Conservation (phyloP, 2,797 vertebrate genomes). For the Pelodytes ibericus region DNA sequence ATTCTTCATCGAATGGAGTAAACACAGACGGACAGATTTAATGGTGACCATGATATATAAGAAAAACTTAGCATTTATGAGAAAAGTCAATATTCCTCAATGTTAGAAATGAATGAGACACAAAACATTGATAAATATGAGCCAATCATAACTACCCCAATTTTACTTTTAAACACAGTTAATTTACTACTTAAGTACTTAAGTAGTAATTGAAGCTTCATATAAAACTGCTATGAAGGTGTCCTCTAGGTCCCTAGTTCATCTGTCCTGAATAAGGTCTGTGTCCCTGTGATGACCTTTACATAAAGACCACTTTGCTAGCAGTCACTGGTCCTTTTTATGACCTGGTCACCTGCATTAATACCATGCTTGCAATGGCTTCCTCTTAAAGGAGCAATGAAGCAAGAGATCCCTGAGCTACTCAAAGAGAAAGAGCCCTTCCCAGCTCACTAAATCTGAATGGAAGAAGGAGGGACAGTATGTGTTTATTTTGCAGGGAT, state of each 20-base stretch:
- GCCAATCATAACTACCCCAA: too few relatives aligned
- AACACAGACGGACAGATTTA: too few relatives aligned
- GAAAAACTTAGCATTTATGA: too few relatives aligned
- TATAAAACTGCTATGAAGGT: background rate
- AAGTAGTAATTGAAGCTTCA: background rate
- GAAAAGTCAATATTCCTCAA: too few relatives aligned
- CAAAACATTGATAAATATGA: too few relatives aligned
- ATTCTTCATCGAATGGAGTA: too few relatives aligned
- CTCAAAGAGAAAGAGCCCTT: slow-evolving; percentile 63
- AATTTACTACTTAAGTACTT: too few relatives aligned
- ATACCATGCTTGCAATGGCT: slow-evolving; percentile 65
- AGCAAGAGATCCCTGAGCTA: slow-evolving; percentile 65
- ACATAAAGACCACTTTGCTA: slow-evolving; percentile 45
- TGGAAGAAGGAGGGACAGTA: slow-evolving; percentile 73
- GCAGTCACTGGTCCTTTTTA: slow-evolving; percentile 66
- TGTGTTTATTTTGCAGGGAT: slow-evolving; percentile 81
- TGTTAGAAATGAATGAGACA: too few relatives aligned
- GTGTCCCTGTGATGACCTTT: slow-evolving; percentile 61
- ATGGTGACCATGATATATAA: too few relatives aligned
- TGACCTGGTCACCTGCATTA: slow-evolving; percentile 72
- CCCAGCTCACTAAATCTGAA: slow-evolving; percentile 80
- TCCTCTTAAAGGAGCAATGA: slow-evolving; percentile 68
- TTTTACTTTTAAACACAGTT: too few relatives aligned
- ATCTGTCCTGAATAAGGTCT: background rate
- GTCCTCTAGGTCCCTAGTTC: background rate